Percentiles rank a stretch among this genome's conserved stretches.
Conservation (phyloP, 2,888 invertebrate genomes). For the Agonopterix subpropinquella region DNA sequence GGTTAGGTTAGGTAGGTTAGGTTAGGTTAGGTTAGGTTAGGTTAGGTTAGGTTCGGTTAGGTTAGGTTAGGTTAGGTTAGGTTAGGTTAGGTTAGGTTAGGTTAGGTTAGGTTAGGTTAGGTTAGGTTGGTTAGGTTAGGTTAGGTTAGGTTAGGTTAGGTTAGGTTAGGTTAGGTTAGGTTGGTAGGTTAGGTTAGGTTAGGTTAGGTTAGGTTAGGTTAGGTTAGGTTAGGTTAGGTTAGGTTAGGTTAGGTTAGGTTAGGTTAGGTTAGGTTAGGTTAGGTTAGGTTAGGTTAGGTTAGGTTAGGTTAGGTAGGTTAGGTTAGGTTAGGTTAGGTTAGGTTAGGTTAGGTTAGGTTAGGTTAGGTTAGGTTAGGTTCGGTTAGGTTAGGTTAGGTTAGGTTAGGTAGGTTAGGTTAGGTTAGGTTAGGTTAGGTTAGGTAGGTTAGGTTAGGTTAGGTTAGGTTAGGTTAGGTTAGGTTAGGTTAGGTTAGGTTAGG, state of each 20-base stretch:
- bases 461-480: conserved; percentile 16
- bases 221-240: conserved; percentile 12
- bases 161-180: conserved; percentile 11
- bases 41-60: too few relatives aligned
- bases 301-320: too few relatives aligned
- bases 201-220: conserved; percentile 10
- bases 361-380: conserved; percentile 17
- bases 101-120: conserved; percentile 13
- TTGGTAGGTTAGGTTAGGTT: too few relatives aligned
- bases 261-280: conserved; percentile 14
- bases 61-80: conserved; percentile 11
- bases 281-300: conserved; percentile 13
- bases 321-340: conserved; percentile 16
- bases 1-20: too few relatives aligned
- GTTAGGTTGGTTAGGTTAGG: too few relatives aligned
- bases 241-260: conserved; percentile 15
- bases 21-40: too few relatives aligned
- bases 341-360: conserved; percentile 16
- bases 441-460: too few relatives aligned
- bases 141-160: not conserved
- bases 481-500: conserved; percentile 13
- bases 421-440: too few relatives aligned
- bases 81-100: conserved; percentile 10
- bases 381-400: too few relatives aligned
- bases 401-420: too few relatives aligned